Percentiles rank a stretch among this genome's conserved stretches.
phyloP scores from a whole-genome alignment of 2,888 invertebrate genomes.

The Cerastoderma edule region DNA sequence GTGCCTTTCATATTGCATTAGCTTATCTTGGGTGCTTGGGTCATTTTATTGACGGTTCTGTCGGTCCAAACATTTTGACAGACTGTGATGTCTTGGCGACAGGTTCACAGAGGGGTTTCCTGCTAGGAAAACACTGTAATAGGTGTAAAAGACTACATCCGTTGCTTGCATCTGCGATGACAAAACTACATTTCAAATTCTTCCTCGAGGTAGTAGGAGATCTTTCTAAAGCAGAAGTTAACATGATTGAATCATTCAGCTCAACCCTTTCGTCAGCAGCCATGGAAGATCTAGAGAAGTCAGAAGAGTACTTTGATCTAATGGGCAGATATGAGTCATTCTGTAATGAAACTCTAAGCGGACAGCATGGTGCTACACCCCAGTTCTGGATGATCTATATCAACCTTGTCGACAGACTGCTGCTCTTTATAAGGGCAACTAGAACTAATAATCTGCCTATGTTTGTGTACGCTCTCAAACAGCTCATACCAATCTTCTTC shows the following conservation, averaged over 20 bases:
- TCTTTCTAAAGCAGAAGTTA: background rate
- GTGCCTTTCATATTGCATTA: slow-evolving; percentile 59
- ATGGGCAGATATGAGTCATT: slow-evolving; percentile 30
- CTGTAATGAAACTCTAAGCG: slow-evolving; percentile 26
- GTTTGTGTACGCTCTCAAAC: slow-evolving; percentile 7
- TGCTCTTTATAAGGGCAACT: slow-evolving; percentile 35
- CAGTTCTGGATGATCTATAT: slow-evolving; percentile 58
- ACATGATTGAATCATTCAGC: background rate
- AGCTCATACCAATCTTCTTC: slow-evolving; percentile 48
- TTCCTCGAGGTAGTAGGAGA: slow-evolving; percentile 31
- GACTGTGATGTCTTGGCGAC: slow-evolving; percentile 53
- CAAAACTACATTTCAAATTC: slow-evolving; percentile 46
- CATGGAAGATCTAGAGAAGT: slow-evolving; percentile 11
- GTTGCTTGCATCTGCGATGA: slow-evolving; percentile 47
- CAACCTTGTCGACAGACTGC: slow-evolving; percentile 35
- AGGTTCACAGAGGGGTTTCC: slow-evolving; percentile 59
- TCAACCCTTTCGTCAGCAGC: background rate
- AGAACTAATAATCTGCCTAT: slow-evolving; percentile 19
- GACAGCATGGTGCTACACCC: slow-evolving; percentile 55
- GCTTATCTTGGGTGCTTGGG: slow-evolving; percentile 60
- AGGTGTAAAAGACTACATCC: slow-evolving; percentile 61
- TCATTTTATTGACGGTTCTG: slow-evolving; percentile 57
- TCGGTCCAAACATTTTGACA: slow-evolving; percentile 53
- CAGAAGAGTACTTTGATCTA: slow-evolving; percentile 4
- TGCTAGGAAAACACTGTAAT: slow-evolving; percentile 48